These are phyloP conservation scores for Carollia perspicillata DNA, from an alignment of 2,113 vertebrate genomes.

Conservation along the genomic window DNA sequence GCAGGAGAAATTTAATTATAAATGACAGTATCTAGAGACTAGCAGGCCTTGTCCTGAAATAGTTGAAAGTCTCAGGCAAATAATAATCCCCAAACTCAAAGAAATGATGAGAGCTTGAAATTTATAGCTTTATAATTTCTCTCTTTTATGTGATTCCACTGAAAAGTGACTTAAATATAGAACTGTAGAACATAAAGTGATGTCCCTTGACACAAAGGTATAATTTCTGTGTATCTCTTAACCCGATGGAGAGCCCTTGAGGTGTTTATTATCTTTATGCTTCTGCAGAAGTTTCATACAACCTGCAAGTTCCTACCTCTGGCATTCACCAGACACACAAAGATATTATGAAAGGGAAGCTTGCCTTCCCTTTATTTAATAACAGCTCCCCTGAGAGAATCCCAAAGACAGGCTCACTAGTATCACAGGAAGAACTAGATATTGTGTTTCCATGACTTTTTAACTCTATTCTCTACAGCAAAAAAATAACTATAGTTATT, in stretches of 20 bases:
- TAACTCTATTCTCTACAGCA: neutral
- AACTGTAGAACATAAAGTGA: conserved; percentile 32
- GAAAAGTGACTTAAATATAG: conserved; percentile 19
- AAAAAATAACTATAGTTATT: neutral
- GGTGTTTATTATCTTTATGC: neutral
- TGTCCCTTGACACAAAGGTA: neutral
- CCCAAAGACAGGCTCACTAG: neutral
- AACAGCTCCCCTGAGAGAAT: conserved; percentile 7
- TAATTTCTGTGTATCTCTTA: neutral
- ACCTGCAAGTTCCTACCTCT: neutral
- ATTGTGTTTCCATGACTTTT: neutral
- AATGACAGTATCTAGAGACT: neutral
- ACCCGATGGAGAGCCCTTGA: neutral
- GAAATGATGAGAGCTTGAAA: neutral
- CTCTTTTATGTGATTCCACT: conserved; percentile 2
- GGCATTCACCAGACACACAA: conserved; percentile 26
- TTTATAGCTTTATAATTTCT: neutral
- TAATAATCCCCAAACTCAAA: conserved; percentile 4
- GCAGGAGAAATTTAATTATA: neutral
- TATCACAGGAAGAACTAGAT: conserved; percentile 30
- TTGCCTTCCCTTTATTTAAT: conserved; percentile 18
- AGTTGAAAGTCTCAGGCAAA: neutral
- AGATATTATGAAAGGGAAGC: neutral
- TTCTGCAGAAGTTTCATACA: neutral
- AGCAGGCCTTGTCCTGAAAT: neutral